A percentile compares a stretch with the other conserved stretches of the same genome.
Evolutionary conservation across 2,888 invertebrate species (phyloP).

Genomic region (Conops quadrifasciatus): DNA sequence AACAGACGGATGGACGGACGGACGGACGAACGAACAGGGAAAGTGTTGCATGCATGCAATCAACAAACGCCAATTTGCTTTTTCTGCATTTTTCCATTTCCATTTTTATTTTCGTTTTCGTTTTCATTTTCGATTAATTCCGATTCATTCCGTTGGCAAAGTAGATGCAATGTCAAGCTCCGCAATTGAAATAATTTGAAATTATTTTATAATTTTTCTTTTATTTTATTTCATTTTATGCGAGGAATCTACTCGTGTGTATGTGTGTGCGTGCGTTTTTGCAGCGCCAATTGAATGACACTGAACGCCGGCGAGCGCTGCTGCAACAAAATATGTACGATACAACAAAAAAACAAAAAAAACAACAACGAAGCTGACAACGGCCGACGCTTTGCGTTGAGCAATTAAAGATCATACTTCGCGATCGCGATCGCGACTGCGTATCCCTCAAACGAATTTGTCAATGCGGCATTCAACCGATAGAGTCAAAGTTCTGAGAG

Average conservation of each 20-base stretch:
- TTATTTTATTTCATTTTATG: too few relatives aligned
- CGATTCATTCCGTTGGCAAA: conserved; percentile 11
- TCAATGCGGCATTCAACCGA: conserved; percentile 60
- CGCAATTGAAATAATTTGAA: conserved; percentile 32
- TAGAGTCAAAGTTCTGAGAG: conserved; percentile 64
- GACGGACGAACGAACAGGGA: background rate
- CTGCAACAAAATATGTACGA: background rate
- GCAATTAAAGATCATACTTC: conserved; percentile 36
- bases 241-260: background rate
- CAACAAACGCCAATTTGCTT: background rate
- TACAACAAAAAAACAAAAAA: conserved; percentile 30
- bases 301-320: conserved; percentile 19
- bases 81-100: conserved; percentile 1
- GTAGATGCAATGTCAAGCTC: conserved; percentile 34
- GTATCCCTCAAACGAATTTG: conserved; percentile 35
- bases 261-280: conserved; percentile 4
- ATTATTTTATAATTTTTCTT: conserved; percentile 9
- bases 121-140: conserved; percentile 6
- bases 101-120: conserved; percentile 3
- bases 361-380: background rate
- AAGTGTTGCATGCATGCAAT: conserved; percentile 4
- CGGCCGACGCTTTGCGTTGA: conserved; percentile 20
- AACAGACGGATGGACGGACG: background rate
- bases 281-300: conserved; percentile 33
- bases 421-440: conserved; percentile 14